Evolutionary conservation across 2,113 vertebrate species (phyloP), one percentile per base, ranked within the genome.

Genomic region (Labrus mixtus): DNA sequence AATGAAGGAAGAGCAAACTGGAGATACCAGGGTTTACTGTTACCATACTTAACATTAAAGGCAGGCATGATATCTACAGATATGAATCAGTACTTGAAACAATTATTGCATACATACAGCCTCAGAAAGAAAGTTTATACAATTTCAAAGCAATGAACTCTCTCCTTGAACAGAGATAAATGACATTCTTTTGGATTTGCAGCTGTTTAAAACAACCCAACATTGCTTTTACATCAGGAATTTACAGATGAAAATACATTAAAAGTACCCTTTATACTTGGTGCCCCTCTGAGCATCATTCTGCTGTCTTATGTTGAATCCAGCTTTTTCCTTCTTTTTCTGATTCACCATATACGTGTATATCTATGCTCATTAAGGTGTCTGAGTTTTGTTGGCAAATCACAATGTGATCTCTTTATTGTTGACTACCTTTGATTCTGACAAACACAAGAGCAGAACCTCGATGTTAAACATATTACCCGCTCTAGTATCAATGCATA

Each of bases 181-280:
- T 65, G 12, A 8, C 6, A 0, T 25, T 36, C 1, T 16, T 57
- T 69, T 16, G 43, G 46, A 19, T 43, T 57, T 33, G 67, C 20
- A 50, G 55, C 29, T 16, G 10, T 71, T 56, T 66, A 16, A 65
- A 74, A 29, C 53, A 65, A 37, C 29, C 46, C 1, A 23, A 36
- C 13, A 9, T n/a, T 43, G 50, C 16, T 51, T 43, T 45, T 4
- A 33, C 29, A 33, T 64, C 62, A 54, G 12, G n/a, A n/a, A 69
- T 46, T 59, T 53, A 74, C 73, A 70, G 22, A 46, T 82, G 62
- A 76, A 19, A 17, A 25, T 17, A 36, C 43, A 75, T 64, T 61
- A 48, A 60, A 17, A 41, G 6, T 20, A 19, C 4, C 50, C 8
- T 46, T 25, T 11, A 53, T 54, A 13, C 56, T 1, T 16, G 10